These are phyloP conservation scores for Neotragus pygmaeus DNA, from an alignment of 2,113 vertebrate genomes.

Conservation along the genomic window DNA sequence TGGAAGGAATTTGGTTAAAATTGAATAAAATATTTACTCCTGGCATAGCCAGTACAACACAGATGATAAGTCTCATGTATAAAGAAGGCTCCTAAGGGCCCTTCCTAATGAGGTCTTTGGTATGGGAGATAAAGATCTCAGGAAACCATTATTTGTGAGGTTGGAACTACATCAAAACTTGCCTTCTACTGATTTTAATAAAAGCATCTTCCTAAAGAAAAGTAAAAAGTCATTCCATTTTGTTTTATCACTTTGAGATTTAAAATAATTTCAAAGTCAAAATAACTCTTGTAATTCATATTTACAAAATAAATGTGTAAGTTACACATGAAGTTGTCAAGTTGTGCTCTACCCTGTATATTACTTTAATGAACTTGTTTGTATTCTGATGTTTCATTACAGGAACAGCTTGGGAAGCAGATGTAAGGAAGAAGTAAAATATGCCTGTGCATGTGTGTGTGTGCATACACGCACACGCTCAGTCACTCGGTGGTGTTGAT, in stretches of 20 bases:
- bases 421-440: background rate
- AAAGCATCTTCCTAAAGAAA: background rate
- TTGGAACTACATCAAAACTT: background rate
- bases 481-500: background rate
- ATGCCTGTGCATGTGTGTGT: background rate
- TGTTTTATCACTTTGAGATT: background rate
- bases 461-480: accelerated
- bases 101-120: background rate
- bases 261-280: background rate
- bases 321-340: background rate
- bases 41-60: background rate
- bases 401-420: background rate
- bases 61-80: background rate
- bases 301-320: background rate
- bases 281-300: background rate
- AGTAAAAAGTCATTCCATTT: background rate
- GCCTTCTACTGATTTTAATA: background rate
- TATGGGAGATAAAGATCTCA: background rate
- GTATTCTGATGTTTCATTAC: background rate
- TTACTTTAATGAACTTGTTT: background rate
- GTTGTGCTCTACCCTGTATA: background rate
- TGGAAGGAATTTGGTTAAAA: background rate
- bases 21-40: background rate
- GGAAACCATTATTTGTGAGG: background rate
- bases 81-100: accelerated